Evolutionary conservation across 2,888 invertebrate species (phyloP), one percentile per base, ranked within the genome.

Genomic region (Rutpela maculata): DNA sequence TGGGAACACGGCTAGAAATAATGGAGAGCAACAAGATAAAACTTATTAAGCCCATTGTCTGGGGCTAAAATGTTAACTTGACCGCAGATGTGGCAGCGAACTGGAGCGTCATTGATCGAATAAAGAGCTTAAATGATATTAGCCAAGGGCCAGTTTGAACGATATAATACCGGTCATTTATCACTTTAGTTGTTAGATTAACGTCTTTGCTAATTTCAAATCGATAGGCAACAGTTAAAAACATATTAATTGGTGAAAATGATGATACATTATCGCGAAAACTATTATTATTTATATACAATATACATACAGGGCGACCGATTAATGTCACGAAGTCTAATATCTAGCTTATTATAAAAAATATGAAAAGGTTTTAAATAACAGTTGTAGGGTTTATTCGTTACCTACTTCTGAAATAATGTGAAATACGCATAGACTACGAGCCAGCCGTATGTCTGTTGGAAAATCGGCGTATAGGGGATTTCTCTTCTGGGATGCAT

Each of bases 91-190:
- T 57, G 69, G 31, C 38, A 38, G 69, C 26, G 38, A 38, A 55
- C 26, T 55, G 67, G 22, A 69, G 69, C 50, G 55, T 31, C 55
- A 69, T 69, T 69, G 69, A 69, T 69, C 35, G 69, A 69, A 69
- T 69, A 59, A 57, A 69, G 18, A 17, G 31, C 69, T 69, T 69
- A 69, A 50, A 50, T 55, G 66, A 50, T 67, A 50, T 66, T 67
- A 67, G 66, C 66, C 66, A 43, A 59, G 17, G 69, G 69, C 55
- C 69, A 69, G 57, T 56, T 69, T 69, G 68, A 22, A 57, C 56
- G 68, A 35, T 26, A 69, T 69, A 69, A 69, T 26, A 57, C 57
- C 69, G 31, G 57, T 69, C 69, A 35, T 69, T 69, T 69, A 69
- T 69, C 69, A 69, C 26, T 2, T 59, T 35, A 56, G 15, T 26